phyloP scores from a whole-genome alignment of 2,888 invertebrate species.

The Microctonus aethiopoides region DNA sequence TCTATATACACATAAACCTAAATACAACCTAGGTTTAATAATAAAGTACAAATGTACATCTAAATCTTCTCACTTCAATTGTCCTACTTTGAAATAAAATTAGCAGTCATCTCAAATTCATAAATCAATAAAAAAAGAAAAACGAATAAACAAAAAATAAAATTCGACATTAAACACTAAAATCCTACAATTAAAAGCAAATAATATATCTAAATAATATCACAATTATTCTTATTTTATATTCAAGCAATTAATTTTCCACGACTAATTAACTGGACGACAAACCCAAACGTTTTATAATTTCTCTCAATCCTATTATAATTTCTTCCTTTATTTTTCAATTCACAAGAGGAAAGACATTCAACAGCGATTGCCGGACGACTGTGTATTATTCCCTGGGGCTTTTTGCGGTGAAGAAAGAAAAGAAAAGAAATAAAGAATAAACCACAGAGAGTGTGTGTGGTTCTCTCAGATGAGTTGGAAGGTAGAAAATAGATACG shows the following conservation, averaged over 20 bases:
- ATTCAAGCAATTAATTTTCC: no score
- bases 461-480: slow-evolving; percentile 36
- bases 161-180: not conserved
- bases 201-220: not conserved
- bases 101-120: no score
- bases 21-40: not conserved
- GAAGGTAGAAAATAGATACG: slow-evolving; percentile 59
- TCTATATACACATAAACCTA: not conserved
- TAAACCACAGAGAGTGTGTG: slow-evolving; percentile 16
- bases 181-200: not conserved
- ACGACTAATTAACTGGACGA: no score
- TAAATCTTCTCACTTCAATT: not conserved
- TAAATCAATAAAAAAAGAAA: not conserved
- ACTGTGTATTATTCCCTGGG: slow-evolving; percentile 13
- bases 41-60: not conserved
- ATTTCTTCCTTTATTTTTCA: not conserved
- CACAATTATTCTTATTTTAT: no score
- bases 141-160: not conserved
- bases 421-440: slow-evolving; percentile 13
- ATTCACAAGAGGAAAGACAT: not conserved
- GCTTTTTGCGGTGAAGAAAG: slow-evolving; percentile 7
- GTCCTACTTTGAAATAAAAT: not conserved
- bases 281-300: not conserved
- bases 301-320: not conserved
- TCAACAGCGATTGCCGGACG: slow-evolving; percentile 8